Base-by-base conservation (phyloP, 2,797 vertebrate species). In the Karalla daura region DNA sequence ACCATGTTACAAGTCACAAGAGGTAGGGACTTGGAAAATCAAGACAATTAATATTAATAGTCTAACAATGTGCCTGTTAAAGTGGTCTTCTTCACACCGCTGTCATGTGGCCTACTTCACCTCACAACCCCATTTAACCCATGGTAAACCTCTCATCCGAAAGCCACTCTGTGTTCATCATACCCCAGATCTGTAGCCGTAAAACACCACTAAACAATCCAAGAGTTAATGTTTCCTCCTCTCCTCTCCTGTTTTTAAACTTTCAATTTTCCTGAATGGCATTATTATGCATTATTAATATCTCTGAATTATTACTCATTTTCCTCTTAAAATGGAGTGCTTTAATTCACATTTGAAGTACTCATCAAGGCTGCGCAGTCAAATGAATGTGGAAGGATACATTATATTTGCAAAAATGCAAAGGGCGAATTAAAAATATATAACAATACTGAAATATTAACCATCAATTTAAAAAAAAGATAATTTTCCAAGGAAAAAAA, bases 271-370 rank as follows among this genome's bases (percentile, higher is more conserved):
- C 84, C 75, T 84, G 85, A 93, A 92, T 73, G 88, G 88, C 92
- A 90, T 93, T 93, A 92, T 92, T 87, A 93, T 95, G 81, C 89
- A 92, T 94, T 94, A 94, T 95, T 95, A 88, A 95, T 94, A 91
- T 90, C 80, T 89, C 86, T 94, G 91, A 95, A 95, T 94, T 94
- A 95, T 95, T 94, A 93, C 93, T 93, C 90, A 88, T 93, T 95
- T 94, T 88, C 90, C 87, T 90, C 88, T 90, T 81, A 90, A 94
- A 93, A 93, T 93, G 76, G 87, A 93, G 90, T 90, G 91, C 90
- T 91, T 94, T 94, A 93, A 94, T 93, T 94, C 93, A 93, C 91
- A 92, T 93, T 85, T 91, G 86, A 93, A 92, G 93, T 91, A 89
- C 89, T 93, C 92, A 94, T 94, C 93, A 94, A 91, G 93, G 88